Conservation (phyloP, 2,113 vertebrate genomes). For the Helogale parvula region DNA sequence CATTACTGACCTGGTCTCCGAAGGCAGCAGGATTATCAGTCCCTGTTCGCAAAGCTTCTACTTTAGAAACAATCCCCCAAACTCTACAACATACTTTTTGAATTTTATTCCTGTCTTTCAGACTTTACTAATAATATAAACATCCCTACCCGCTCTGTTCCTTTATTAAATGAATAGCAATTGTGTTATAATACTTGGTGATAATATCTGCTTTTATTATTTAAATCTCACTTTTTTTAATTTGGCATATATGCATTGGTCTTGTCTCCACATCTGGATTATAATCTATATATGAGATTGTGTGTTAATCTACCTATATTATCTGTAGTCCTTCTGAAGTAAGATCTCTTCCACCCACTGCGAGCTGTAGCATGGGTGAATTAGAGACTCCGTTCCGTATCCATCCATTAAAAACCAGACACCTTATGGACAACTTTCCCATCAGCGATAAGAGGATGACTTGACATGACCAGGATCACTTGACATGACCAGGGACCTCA, state of each 20-base stretch:
- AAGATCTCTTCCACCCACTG: not conserved
- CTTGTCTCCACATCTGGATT: not conserved
- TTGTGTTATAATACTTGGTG: not conserved
- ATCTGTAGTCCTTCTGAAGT: not conserved
- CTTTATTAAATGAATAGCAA: not conserved
- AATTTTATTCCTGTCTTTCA: not conserved
- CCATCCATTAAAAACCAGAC: not conserved
- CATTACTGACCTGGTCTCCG: not conserved
- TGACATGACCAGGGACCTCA: not conserved
- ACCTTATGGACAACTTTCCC: not conserved
- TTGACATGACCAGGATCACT: too few relatives aligned
- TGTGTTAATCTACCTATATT: not conserved
- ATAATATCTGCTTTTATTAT: not conserved
- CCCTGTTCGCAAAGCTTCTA: not conserved
- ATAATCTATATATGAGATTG: not conserved
- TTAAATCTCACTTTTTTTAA: not conserved
- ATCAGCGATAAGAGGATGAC: not conserved
- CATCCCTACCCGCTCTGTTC: not conserved
- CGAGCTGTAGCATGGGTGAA: not conserved
- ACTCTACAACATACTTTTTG: not conserved
- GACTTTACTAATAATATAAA: not conserved
- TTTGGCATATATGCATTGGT: not conserved
- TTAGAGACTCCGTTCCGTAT: not conserved
- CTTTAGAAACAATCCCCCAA: not conserved
- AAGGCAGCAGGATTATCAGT: not conserved